These are phyloP conservation scores for Perccottus glenii DNA, from an alignment of 2,113 vertebrate genomes.

Conservation along the genomic window DNA sequence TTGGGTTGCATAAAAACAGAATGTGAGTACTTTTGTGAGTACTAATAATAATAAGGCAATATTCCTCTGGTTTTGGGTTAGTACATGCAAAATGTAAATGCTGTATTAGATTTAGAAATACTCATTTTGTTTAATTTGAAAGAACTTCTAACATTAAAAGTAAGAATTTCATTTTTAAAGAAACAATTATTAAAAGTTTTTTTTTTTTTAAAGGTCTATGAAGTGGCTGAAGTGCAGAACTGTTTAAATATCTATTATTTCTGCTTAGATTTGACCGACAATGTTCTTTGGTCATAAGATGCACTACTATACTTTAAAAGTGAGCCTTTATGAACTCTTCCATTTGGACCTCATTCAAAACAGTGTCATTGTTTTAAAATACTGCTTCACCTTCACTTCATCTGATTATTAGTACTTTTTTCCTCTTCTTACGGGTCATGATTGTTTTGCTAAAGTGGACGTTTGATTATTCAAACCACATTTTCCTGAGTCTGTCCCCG, in stretches of 20 bases:
- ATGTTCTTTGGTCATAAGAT: not conserved
- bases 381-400: not conserved
- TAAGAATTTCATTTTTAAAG: too few relatives aligned
- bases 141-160: too few relatives aligned
- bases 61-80: too few relatives aligned
- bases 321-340: not conserved
- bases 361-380: not conserved
- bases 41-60: too few relatives aligned
- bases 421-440: not conserved
- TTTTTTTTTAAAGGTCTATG: not conserved
- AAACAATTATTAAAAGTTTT: too few relatives aligned
- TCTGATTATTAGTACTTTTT: not conserved
- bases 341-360: not conserved
- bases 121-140: too few relatives aligned
- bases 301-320: not conserved
- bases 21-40: too few relatives aligned
- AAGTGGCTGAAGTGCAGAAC: not conserved
- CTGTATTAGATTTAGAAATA: too few relatives aligned
- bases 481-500: conserved; percentile 5
- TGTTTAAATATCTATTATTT: not conserved
- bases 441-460: conserved; percentile 27
- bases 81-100: too few relatives aligned
- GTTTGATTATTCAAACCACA: conserved; percentile 36
- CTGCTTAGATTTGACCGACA: not conserved
- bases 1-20: too few relatives aligned